Percentiles rank a stretch among this genome's conserved stretches.
Evolutionary conservation across 2,113 vertebrate species (phyloP).

Genomic region (Tauraco erythrolophus): DNA sequence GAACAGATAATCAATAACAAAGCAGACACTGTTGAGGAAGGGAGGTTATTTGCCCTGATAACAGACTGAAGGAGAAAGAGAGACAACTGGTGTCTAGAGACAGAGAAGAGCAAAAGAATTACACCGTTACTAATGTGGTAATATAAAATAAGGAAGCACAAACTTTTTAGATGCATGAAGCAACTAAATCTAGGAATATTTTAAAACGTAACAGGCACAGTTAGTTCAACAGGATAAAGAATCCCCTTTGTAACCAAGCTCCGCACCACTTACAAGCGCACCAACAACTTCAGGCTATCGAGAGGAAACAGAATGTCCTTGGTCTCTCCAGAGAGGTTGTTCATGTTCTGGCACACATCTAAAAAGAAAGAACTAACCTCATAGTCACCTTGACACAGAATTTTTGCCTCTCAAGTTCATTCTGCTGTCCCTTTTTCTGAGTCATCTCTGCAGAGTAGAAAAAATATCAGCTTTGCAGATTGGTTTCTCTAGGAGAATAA

Average conservation of each 20-base stretch:
- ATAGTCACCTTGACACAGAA: slow-evolving; percentile 22
- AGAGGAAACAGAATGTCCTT: neutral
- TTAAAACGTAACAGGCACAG: fast-evolving
- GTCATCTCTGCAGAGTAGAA: neutral
- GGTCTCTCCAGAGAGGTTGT: neutral
- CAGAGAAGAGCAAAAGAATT: neutral
- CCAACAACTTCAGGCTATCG: neutral
- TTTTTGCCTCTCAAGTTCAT: neutral
- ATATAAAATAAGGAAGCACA: neutral
- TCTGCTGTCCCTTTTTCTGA: neutral
- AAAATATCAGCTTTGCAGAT: neutral
- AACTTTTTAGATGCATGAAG: neutral
- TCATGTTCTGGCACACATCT: neutral
- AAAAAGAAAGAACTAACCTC: neutral
- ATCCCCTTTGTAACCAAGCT: neutral
- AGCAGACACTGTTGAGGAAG: neutral
- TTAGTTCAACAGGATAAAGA: neutral
- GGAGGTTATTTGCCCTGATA: neutral
- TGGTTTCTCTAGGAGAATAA: slow-evolving; percentile 16
- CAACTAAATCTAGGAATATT: neutral
- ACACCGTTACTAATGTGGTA: neutral
- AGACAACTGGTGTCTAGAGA: neutral
- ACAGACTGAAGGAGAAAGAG: neutral
- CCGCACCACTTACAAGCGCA: neutral
- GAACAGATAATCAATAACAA: neutral